Evolutionary conservation across 2,797 vertebrate species (phyloP), one percentile per base, ranked within the genome.

Genomic region (Spinus olivaceus): DNA sequence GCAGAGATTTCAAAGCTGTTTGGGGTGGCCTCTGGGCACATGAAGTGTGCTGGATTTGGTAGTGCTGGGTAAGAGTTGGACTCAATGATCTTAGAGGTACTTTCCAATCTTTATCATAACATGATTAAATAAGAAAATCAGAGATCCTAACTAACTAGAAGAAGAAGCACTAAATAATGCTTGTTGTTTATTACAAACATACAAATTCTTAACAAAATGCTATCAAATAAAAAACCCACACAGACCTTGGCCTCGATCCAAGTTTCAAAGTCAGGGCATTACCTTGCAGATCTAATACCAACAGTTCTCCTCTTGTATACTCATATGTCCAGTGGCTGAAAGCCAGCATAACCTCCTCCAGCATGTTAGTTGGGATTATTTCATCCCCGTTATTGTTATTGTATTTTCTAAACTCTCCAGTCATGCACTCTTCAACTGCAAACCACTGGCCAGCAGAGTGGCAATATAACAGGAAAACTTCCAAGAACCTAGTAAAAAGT

Each of bases 331-430:
- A 99, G 95, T 99, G 99, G 97, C 99, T 99, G 97, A 99, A 99
- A 92, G 99, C 99, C 93, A 99, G 97, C 99, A 99, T 99, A 94
- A 99, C 99, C 90, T 99, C 99, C 96, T 99, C 99, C 86, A 99
- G 97, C 79, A 99, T 98, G 95, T 99, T 99, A 59, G 99, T 99
- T 89, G 99, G 99, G 78, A 99, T 98, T 63, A 99, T 99, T 95
- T 99, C 99, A 69, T 99, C 99, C n/a, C 99, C 99, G 6, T 99
- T 99, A 97, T 99, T 99, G 96, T 99, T 99, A 94, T 99, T 99
- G 30, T 99, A 99, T 97, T 99, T 99, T 86, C 99, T 98, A 96
- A 99, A 99, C 96, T 99, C 99, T 56, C 99, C 99, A 0, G 99
- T 99, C 97, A 99, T 99, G 94, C 99, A 99, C 94, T 99, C 99